Evolutionary conservation across 2,113 vertebrate species (phyloP), one percentile per base, ranked within the genome.

Genomic region (Ptychochromis oligacanthus): DNA sequence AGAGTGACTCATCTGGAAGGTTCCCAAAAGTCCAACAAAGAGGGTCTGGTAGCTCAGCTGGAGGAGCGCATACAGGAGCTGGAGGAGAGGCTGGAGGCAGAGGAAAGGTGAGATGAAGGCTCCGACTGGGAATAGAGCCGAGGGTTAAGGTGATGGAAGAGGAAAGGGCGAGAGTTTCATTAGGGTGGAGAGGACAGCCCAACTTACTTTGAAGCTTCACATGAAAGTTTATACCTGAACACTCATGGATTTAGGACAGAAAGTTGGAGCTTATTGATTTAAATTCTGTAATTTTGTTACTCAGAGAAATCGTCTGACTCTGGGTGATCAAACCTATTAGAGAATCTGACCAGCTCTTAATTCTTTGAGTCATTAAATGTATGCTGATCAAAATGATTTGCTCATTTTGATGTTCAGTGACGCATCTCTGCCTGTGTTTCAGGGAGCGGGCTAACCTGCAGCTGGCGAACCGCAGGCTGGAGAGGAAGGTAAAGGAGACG

Each of bases 401-500:
- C 65, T 61, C 20, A 22, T n/a, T 49, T 20, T 18, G 36, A 31
- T 38, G 10, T 43, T 24, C 49, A 75, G 13, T 28, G 75, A 83
- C 57, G 49, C 7, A 14, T 87, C 46, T 49, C 46, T 5, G 4
- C 18, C 67, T 72, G 57, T 87, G 77, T 86, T 86, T 77, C 88
- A 99, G 98, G 93, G 98, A 99, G 55, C 96, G 97, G 52, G 95
- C 96, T 55, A 98, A 95, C 93, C 96, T 99, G 59, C 98, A 99
- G 82, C 89, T 98, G 85, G 96, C 76, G 82, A 99, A 99, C 93
- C 97, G 98, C 46, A 94, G 97, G 74, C 96, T 99, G 81, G 98
- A 99, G 86, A 96, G 98, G 88, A 99, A 97, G 89, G 97, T 98
- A 46, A 99, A 98, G 92, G 98, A 99, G 90, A 95, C 97, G 95